These are phyloP conservation scores for Vanessa tameamea DNA, from an alignment of 1,140 invertebrate genomes.

Conservation along the genomic window DNA sequence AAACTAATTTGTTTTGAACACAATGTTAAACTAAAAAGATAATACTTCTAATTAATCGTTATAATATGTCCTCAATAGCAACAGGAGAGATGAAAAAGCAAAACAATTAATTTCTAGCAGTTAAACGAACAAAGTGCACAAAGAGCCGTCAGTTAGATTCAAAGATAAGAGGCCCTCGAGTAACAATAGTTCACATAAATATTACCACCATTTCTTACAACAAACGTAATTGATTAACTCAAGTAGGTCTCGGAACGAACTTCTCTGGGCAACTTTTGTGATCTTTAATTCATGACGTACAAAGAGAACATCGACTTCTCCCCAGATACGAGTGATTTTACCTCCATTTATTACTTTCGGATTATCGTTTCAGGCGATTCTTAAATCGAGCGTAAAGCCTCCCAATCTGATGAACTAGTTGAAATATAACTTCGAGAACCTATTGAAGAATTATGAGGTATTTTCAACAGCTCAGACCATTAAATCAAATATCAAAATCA, in stretches of 20 bases:
- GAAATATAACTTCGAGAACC: background rate
- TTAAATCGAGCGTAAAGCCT: constrained; percentile 20
- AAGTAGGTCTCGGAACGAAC: constrained; percentile 5
- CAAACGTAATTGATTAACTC: constrained; percentile 9
- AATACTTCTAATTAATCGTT: too few relatives aligned
- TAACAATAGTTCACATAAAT: constrained; percentile 1
- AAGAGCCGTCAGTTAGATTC: too few relatives aligned
- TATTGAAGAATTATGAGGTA: background rate
- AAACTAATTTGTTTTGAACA: too few relatives aligned
- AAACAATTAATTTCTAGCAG: too few relatives aligned
- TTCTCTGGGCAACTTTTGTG: constrained; percentile 2
- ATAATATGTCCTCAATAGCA: too few relatives aligned
- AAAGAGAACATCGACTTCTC: constrained; percentile 17
- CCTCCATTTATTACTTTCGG: constrained; percentile 27
- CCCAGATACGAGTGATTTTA: constrained; percentile 25
- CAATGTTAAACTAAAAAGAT: too few relatives aligned
- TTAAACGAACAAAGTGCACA: too few relatives aligned
- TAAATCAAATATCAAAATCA: background rate
- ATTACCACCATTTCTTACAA: background rate
- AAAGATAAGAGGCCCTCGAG: too few relatives aligned
- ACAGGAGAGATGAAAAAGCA: too few relatives aligned
- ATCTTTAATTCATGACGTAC: constrained; percentile 28
- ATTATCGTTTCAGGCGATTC: constrained; percentile 15
- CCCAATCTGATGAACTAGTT: constrained; percentile 14
- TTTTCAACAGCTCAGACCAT: too few relatives aligned